Evolutionary conservation across 2,797 vertebrate genomes (phyloP).

Genomic region (Karalla daura): DNA sequence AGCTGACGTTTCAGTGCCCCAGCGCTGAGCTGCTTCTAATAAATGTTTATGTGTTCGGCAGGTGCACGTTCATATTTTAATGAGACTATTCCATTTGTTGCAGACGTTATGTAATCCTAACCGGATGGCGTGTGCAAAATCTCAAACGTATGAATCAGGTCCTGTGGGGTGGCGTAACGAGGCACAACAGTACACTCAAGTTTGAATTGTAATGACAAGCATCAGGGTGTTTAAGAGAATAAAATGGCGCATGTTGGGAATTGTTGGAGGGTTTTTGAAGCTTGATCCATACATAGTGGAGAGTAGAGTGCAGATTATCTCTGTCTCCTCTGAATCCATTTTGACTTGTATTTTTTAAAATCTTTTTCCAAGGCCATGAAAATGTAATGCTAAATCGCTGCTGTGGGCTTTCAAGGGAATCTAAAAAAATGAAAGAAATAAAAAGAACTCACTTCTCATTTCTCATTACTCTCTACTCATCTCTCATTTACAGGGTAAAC

Average conservation of each 20-base stretch:
- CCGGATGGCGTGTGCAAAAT: no score
- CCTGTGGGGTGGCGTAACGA: background rate
- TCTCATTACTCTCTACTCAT: conserved; percentile 32
- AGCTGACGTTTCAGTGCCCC: background rate
- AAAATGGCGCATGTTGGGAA: background rate
- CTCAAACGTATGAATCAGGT: no score
- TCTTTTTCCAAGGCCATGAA: background rate
- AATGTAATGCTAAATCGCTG: background rate
- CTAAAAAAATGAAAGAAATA: no score
- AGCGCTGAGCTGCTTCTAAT: background rate
- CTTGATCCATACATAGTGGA: background rate
- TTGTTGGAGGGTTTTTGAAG: background rate
- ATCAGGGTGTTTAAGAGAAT: background rate
- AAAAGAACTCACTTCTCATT: conserved; percentile 5
- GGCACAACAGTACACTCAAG: no score
- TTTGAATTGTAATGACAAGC: background rate
- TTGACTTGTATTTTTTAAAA: background rate
- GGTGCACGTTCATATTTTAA: background rate
- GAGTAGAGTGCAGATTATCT: background rate
- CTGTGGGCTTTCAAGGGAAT: background rate
- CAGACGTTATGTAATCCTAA: no score
- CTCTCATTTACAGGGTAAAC: conserved; percentile 89
- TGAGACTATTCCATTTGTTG: background rate
- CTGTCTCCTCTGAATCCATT: background rate
- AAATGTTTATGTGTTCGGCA: conserved; percentile 3